Percentiles rank a stretch among this genome's conserved stretches.
Evolutionary conservation across 2,888 invertebrate genomes (phyloP).

Genomic region (Apamea sordens): DNA sequence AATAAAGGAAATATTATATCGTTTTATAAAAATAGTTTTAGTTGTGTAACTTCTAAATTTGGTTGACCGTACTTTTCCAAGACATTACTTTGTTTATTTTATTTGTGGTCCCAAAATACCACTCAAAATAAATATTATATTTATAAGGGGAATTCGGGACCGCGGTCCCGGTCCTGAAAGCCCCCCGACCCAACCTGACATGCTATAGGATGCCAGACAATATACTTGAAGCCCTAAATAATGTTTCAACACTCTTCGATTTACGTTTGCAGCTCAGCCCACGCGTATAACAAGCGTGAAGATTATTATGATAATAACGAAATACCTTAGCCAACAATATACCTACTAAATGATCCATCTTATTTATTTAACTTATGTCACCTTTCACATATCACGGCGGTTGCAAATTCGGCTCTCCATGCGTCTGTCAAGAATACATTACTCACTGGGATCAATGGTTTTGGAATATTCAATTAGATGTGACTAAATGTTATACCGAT

Average conservation of each 20-base stretch:
- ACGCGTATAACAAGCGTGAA: slow-evolving; percentile 2
- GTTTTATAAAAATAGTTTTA: too few species aligned
- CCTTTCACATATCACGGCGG: slow-evolving; percentile 57
- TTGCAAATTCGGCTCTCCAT: slow-evolving; percentile 31
- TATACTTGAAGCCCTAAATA: neutral
- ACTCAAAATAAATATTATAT: too few species aligned
- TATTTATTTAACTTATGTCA: slow-evolving; percentile 38
- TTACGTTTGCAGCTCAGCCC: neutral
- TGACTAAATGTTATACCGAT: neutral
- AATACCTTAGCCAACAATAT: slow-evolving; percentile 16
- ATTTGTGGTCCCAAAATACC: too few species aligned
- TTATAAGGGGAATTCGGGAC: too few species aligned
- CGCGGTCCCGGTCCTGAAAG: too few species aligned
- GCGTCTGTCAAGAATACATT: slow-evolving; percentile 26
- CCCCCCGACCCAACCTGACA: too few species aligned
- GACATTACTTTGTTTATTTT: too few species aligned
- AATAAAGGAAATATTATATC: too few species aligned
- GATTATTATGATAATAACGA: slow-evolving; percentile 22
- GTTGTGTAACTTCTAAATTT: too few species aligned
- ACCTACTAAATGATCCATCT: slow-evolving; percentile 2
- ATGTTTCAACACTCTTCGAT: slow-evolving; percentile 4
- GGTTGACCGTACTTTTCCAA: too few species aligned
- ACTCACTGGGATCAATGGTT: slow-evolving; percentile 22
- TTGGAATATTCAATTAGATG: slow-evolving; percentile 6
- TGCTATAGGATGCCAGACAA: neutral